These are phyloP conservation scores for Oncorhynchus mykiss DNA, from an alignment of 2,113 vertebrate genomes.

Conservation along the genomic window DNA sequence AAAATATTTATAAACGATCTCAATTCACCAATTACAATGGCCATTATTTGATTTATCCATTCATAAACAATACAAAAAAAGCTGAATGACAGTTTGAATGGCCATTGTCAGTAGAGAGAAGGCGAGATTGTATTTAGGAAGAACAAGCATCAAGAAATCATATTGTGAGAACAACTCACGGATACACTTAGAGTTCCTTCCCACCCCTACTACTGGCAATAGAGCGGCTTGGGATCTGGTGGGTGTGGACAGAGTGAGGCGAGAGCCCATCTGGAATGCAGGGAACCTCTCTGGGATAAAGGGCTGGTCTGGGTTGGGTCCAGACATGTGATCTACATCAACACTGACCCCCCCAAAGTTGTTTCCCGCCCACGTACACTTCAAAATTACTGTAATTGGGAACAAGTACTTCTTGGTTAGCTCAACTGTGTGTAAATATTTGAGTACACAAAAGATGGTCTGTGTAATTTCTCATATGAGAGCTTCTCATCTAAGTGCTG, in stretches of 20 bases:
- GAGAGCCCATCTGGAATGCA: constrained; percentile 52
- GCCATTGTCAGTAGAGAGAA: background rate
- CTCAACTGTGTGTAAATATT: constrained; percentile 12
- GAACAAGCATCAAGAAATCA: too few species aligned
- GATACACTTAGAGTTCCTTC: background rate
- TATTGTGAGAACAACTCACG: background rate
- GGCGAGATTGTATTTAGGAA: too few species aligned
- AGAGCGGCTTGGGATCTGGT: background rate
- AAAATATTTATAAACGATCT: too few species aligned
- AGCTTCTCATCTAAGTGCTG: background rate
- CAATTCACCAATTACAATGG: too few species aligned
- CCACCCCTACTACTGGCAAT: background rate
- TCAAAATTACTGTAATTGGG: background rate
- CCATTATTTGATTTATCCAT: too few species aligned
- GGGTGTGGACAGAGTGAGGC: background rate
- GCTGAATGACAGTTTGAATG: background rate
- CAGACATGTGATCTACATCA: constrained; percentile 14
- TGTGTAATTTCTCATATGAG: background rate
- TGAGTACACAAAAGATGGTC: background rate
- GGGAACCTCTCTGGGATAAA: constrained; percentile 24
- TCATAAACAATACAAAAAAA: background rate
- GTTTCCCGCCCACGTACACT: background rate
- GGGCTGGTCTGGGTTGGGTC: constrained; percentile 61
- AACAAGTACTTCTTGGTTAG: background rate
- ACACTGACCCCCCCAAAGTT: background rate